Base-by-base conservation (phyloP, 1,140 invertebrate species). In the Brevipalpus yothersi region DNA sequence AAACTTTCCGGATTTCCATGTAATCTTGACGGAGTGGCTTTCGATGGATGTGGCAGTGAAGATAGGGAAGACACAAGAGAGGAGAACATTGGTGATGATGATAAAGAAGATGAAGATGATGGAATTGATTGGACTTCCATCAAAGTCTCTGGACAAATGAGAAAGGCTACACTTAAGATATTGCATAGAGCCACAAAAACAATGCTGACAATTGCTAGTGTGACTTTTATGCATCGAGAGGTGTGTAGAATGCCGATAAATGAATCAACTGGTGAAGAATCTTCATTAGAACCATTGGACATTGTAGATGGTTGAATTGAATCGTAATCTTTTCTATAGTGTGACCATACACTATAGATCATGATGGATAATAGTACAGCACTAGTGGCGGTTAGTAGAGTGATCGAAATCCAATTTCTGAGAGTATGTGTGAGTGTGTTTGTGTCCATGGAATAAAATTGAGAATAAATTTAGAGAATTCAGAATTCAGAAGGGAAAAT, bases 351-450 rank as follows among this genome's bases (percentile, higher is more conserved):
- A 51, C 49, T 51, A 19, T n/a, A 51, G n/a, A 17, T 17, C n/a
- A 58, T 19, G 17, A 55, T 47, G 8, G 56, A 45, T 15, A 61
- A 7, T 39, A 39, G 17, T 10, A 61, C 39, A 7, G 57, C 40
- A 11, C 15, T 51, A 9, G 56, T 61, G 31, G 60, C 58, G 12
- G 19, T 15, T 39, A 61, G 43, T 31, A 61, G 40, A 7, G 60
- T 53, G 19, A 61, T 42, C 23, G 60, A 58, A 12, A 57, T 58
- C 45, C 56, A 58, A 41, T 49, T 61, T 41, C 60, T 61, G 43
- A 17, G n/a, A n/a, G n/a, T n/a, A n/a, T n/a, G 45, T 3, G 13
- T 49, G 17, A 3, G 7, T 31, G 31, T 31, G 31, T 31, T 31
- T 5, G 5, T 31, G 31, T 31, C 5, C 2, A 31, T 31, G 31